Evolutionary conservation across 2,113 vertebrate species (phyloP).

Genomic region (Salvelinus fontinalis): DNA sequence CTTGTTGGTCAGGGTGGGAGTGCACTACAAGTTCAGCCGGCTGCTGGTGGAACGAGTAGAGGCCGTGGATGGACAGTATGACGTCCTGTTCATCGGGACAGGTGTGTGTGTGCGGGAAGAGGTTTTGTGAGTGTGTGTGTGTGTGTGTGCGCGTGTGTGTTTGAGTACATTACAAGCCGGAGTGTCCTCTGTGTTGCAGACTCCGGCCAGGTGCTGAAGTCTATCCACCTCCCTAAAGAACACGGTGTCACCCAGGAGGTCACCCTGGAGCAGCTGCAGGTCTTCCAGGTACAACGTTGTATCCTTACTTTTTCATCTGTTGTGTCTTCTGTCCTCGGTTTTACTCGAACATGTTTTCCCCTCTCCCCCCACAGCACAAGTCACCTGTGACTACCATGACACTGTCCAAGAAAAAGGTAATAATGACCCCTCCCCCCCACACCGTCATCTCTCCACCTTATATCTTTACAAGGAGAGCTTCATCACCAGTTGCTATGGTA

Average conservation of each 20-base stretch:
- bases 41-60: conserved; percentile 79
- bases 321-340: neutral
- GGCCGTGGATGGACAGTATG: conserved; percentile 78
- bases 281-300: conserved; percentile 72
- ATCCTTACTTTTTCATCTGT: neutral
- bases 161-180: neutral
- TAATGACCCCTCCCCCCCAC: conserved; percentile 26
- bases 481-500: conserved; percentile 71
- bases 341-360: conserved; percentile 14
- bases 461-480: conserved; percentile 63
- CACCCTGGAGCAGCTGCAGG: conserved; percentile 78
- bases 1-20: conserved; percentile 77
- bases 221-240: conserved; percentile 71
- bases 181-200: conserved; percentile 56
- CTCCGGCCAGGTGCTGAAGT: conserved; percentile 77
- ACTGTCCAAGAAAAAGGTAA: conserved; percentile 81
- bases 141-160: neutral
- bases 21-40: conserved; percentile 76
- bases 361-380: conserved; percentile 67
- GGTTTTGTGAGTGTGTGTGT: neutral
- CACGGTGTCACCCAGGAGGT: conserved; percentile 70
- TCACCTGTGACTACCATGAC: conserved; percentile 78
- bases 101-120: conserved; percentile 46
- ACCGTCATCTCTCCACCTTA: conserved; percentile 51
- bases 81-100: conserved; percentile 81